Evolutionary conservation across 2,797 vertebrate genomes (phyloP).

Genomic region (Cuculus canorus): DNA sequence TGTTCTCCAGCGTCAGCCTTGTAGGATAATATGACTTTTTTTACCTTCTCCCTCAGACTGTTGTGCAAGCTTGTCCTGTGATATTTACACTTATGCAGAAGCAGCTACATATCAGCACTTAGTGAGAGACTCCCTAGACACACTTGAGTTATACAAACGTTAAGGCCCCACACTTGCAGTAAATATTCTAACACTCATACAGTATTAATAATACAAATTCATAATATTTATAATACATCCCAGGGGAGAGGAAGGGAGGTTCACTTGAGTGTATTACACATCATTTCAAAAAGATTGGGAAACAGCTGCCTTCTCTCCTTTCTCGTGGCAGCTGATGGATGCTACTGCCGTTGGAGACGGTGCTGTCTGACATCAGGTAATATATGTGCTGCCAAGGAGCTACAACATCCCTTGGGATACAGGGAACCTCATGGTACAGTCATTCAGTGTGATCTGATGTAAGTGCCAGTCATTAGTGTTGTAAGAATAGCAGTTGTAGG

Average conservation of each 20-base stretch:
- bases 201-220: slow-evolving; percentile 70
- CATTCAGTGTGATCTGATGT: neutral
- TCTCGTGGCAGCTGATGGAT: slow-evolving; percentile 35
- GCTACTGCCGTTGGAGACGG: slow-evolving; percentile 19
- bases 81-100: slow-evolving; percentile 41
- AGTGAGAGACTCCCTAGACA: slow-evolving; percentile 43
- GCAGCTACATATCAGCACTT: slow-evolving; percentile 41
- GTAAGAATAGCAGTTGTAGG: neutral
- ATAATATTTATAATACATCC: slow-evolving; percentile 63
- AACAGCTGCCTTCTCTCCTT: slow-evolving; percentile 52
- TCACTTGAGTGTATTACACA: neutral
- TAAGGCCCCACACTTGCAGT: slow-evolving; percentile 43
- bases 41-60: slow-evolving; percentile 8
- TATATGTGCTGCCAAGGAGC: neutral
- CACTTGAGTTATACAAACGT: slow-evolving; percentile 60
- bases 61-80: slow-evolving; percentile 31
- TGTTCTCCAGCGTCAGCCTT: neutral
- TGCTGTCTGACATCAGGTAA: slow-evolving; percentile 34
- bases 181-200: slow-evolving; percentile 65
- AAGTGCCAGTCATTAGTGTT: slow-evolving; percentile 14
- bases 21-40: neutral
- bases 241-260: slow-evolving; percentile 34
- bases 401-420: slow-evolving; percentile 21
- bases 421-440: neutral
- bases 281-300: slow-evolving; percentile 57